Evolutionary conservation across 2,888 invertebrate genomes (phyloP).

Genomic region (Cenopis cana): DNA sequence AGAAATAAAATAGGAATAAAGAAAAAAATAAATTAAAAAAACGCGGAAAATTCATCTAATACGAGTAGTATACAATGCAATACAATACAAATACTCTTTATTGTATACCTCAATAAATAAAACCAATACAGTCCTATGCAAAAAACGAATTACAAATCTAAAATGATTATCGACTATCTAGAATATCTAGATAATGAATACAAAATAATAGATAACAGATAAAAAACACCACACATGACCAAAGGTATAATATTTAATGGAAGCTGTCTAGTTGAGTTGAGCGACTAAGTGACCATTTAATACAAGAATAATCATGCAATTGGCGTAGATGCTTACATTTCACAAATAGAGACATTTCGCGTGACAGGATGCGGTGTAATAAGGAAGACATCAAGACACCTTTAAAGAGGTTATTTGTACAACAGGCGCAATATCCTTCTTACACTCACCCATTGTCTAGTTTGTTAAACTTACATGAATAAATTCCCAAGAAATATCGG

Average conservation of each 20-base stretch:
- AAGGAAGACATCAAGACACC: slow-evolving; percentile 32
- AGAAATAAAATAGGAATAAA: too few species aligned
- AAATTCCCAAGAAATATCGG: background rate
- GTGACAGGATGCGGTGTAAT: slow-evolving; percentile 34
- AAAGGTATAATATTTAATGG: background rate
- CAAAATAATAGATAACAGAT: background rate
- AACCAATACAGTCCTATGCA: too few species aligned
- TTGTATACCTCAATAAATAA: too few species aligned
- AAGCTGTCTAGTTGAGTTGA: background rate
- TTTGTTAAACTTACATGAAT: background rate
- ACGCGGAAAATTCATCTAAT: too few species aligned
- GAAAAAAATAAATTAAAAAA: too few species aligned
- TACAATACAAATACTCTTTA: too few species aligned
- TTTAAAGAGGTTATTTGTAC: slow-evolving; percentile 3
- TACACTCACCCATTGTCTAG: background rate
- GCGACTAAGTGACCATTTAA: background rate
- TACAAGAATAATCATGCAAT: too few species aligned
- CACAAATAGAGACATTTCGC: slow-evolving; percentile 19
- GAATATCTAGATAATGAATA: background rate
- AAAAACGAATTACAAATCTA: background rate
- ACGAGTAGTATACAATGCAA: too few species aligned
- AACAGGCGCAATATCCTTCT: slow-evolving; percentile 17
- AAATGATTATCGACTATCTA: background rate
- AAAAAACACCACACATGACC: background rate
- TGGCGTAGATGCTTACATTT: background rate